phyloP scores from a whole-genome alignment of 1,140 invertebrate species.

The Calliopsis andreniformis region DNA sequence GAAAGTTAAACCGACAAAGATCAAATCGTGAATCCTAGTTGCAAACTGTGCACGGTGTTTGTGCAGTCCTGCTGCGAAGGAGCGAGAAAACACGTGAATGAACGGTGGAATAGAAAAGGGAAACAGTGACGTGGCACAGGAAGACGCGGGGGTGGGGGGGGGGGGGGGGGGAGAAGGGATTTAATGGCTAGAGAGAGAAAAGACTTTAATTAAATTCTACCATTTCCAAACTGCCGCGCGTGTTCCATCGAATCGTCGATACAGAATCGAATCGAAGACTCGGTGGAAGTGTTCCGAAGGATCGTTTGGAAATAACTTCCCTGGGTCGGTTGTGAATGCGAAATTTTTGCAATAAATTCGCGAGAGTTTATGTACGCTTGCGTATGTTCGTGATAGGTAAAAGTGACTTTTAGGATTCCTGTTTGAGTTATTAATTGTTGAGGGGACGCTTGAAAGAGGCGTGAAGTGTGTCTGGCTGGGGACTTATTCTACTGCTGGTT shows the following conservation, averaged over 20 bases:
- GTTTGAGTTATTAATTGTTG: too few species aligned
- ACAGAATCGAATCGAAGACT: slow-evolving; percentile 56
- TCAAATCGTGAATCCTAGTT: slow-evolving; percentile 73
- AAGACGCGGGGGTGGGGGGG: slow-evolving; percentile 37
- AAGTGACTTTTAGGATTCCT: too few species aligned
- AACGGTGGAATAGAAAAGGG: slow-evolving; percentile 8
- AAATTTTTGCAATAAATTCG: too few species aligned
- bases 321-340: too few species aligned
- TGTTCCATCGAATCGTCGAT: slow-evolving; percentile 36
- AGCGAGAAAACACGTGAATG: not conserved
- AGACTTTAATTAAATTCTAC: slow-evolving; percentile 80
- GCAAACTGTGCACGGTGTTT: slow-evolving; percentile 60
- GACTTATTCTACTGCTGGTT: too few species aligned
- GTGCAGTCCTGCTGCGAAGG: not conserved
- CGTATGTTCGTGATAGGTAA: too few species aligned
- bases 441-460: too few species aligned
- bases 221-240: slow-evolving; percentile 66
- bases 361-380: too few species aligned
- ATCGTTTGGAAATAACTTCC: not conserved
- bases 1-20: slow-evolving; percentile 72
- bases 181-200: slow-evolving; percentile 45
- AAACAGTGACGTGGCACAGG: slow-evolving; percentile 45
- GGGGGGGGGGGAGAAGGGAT: slow-evolving; percentile 37
- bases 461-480: too few species aligned
- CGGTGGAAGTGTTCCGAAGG: not conserved